These are phyloP conservation scores for Mimachlamys varia DNA, from an alignment of 2,888 invertebrate genomes.

Conservation along the genomic window DNA sequence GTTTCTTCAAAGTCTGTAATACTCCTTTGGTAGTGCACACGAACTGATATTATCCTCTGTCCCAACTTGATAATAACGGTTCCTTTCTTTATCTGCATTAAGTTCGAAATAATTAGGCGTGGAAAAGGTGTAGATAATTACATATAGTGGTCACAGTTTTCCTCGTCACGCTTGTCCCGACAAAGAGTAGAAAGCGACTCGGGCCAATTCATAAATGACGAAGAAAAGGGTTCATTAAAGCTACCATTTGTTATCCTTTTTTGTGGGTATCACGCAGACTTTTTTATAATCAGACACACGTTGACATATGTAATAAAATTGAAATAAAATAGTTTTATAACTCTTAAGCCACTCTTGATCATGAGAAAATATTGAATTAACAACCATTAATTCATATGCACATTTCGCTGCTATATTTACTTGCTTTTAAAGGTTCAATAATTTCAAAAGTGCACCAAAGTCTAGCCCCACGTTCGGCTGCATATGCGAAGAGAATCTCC, in stretches of 20 bases:
- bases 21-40: background rate
- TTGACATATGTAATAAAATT: constrained; percentile 31
- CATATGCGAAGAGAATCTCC: background rate
- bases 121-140: background rate
- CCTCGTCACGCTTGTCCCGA: background rate
- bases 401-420: background rate
- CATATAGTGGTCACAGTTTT: background rate
- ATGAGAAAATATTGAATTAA: constrained; percentile 23
- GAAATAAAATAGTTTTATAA: background rate
- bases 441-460: background rate
- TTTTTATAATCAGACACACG: constrained; percentile 18
- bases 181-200: background rate
- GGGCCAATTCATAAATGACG: background rate
- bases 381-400: background rate
- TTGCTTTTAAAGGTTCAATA: background rate
- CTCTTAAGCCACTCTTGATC: background rate
- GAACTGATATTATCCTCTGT: background rate
- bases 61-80: background rate
- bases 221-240: background rate
- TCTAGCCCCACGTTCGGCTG: background rate
- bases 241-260: constrained; percentile 40
- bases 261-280: constrained; percentile 44
- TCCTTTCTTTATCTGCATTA: background rate
- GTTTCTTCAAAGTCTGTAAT: background rate
- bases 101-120: background rate